phyloP scores from a whole-genome alignment of 2,113 vertebrate genomes.

The Vicugna pacos region DNA sequence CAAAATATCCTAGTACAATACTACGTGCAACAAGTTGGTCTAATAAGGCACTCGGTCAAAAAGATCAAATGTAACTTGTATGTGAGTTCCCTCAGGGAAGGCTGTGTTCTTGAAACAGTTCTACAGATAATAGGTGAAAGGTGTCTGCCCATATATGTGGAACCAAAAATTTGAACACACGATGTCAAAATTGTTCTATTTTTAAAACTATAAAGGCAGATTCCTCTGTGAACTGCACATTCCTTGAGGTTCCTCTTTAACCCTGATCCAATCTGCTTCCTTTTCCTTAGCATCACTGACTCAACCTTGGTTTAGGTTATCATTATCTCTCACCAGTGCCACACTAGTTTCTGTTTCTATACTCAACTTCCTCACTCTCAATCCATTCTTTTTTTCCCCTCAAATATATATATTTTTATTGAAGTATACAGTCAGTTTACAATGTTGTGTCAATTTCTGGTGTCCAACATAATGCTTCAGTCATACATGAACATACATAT shows the following conservation, averaged over 20 bases:
- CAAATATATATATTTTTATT: too few relatives aligned
- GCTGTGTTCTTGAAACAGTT: background rate
- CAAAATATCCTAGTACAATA: background rate
- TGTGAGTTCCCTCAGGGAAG: background rate
- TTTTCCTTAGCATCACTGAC: background rate
- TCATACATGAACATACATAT: too few relatives aligned
- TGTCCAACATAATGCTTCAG: too few relatives aligned
- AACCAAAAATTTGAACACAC: slow-evolving; percentile 44
- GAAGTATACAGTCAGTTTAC: too few relatives aligned
- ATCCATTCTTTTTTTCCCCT: too few relatives aligned
- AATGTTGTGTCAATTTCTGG: too few relatives aligned
- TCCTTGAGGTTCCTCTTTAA: background rate
- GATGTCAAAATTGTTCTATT: background rate
- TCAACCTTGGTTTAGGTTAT: background rate
- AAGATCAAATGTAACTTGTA: background rate
- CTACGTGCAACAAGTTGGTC: background rate
- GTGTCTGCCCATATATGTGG: background rate
- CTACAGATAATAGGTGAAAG: background rate
- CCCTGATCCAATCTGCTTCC: background rate
- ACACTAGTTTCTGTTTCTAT: background rate
- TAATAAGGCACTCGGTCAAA: background rate
- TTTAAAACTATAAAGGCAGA: background rate
- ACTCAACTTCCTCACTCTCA: background rate
- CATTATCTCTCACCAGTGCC: background rate
- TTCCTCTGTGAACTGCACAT: background rate